Evolutionary conservation across 2,888 invertebrate species (phyloP).

Genomic region (Tachina lurida): DNA sequence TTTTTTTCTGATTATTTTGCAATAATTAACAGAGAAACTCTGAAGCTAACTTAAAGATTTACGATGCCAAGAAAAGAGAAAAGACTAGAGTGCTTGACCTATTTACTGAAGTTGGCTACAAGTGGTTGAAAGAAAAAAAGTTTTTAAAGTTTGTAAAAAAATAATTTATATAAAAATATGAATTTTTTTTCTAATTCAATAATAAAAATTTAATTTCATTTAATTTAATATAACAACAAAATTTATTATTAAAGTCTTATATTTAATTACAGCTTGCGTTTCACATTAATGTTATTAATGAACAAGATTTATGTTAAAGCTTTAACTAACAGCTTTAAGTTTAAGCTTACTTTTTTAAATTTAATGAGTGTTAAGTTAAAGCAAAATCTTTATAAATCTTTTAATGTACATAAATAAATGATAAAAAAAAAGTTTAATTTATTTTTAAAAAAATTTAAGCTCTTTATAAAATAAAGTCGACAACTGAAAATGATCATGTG

Average conservation of each 20-base stretch:
- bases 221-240: too few species aligned
- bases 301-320: neutral
- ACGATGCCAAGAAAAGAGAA: neutral
- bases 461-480: constrained; percentile 25
- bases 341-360: neutral
- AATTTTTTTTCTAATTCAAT: too few species aligned
- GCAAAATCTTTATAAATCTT: constrained; percentile 1
- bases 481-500: constrained; percentile 25
- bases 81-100: too few species aligned
- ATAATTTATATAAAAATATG: too few species aligned
- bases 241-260: too few species aligned
- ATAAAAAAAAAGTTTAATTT: neutral
- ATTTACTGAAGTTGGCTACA: too few species aligned
- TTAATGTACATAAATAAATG: neutral
- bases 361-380: neutral
- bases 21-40: neutral
- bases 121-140: too few species aligned
- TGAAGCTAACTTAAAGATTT: neutral
- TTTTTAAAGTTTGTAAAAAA: too few species aligned
- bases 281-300: too few species aligned
- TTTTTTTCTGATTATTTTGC: neutral
- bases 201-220: too few species aligned
- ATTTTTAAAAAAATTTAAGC: neutral
- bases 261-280: too few species aligned
- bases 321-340: neutral